Base-by-base conservation (phyloP, 2,888 invertebrate species). In the Drosophila subsilvestris region DNA sequence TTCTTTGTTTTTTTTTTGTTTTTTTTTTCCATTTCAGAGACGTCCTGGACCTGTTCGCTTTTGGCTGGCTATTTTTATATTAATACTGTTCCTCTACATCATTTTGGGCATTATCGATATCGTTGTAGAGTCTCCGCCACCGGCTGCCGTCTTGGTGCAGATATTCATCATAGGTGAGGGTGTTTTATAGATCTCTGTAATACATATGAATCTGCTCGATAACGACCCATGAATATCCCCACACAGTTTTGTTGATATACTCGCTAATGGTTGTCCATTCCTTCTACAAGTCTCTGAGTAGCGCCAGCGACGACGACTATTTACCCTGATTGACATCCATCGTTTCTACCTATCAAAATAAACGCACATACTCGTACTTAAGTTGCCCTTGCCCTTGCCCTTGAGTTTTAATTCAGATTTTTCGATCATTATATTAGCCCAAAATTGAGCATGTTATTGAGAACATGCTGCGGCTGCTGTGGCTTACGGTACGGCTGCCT, bases 211-310 rank as follows among this genome's bases (percentile, higher is more conserved):
- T 10, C 3, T 18, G 22, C 51, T 27, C 0, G 14, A 7, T n/a
- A n/a, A 14, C n/a, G n/a, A n/a, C 14, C n/a, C 1, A 14, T 2
- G 37, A n/a, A 37, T 14, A 37, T n/a, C 7, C 14, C 48, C n/a
- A 1, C 43, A 3, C 43, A 74, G 74, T 56, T 18, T 50, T 37
- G 0, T 14, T 74, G 8, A 5, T 55, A 3, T 73, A 62, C 50
- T 73, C 48, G 18, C 25, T 73, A 17, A 2, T 67, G n/a, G 22
- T 74, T 4, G 73, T 62, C n/a, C 18, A 53, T 9, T 59, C 73
- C 1, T 74, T 25, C n/a, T 67, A 56, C 51, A 29, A 10, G 8
- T 50, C 59, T 12, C 37, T 74, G 0, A 12, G 10, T 1, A 14
- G 14, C 4, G 22, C 45, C 37, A 12, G 20, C 6, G 3, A 18